phyloP scores from a whole-genome alignment of 2,797 vertebrate genomes.

The Notolepis coatsorum region DNA sequence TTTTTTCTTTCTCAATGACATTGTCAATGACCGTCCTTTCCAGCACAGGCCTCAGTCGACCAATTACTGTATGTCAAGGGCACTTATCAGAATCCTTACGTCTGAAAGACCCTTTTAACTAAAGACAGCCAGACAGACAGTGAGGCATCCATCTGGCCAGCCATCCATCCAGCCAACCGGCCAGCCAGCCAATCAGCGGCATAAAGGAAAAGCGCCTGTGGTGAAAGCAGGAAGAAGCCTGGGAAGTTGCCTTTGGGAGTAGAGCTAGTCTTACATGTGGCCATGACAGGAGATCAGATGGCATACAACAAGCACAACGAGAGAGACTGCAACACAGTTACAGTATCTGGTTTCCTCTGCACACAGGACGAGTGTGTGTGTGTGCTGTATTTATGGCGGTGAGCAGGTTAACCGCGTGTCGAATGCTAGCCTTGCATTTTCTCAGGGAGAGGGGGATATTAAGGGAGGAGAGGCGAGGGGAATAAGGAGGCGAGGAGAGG shows the following conservation, averaged over 20 bases:
- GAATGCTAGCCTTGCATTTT: conserved; percentile 16
- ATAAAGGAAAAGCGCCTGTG: conserved; percentile 57
- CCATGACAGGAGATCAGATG: conserved; percentile 38
- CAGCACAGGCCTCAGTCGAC: conserved; percentile 41
- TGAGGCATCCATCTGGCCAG: conserved; percentile 51
- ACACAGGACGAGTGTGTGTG: conserved; percentile 2
- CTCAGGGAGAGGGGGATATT: neutral
- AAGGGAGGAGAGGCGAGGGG: too few relatives aligned
- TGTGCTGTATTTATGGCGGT: conserved; percentile 2
- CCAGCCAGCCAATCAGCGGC: conserved; percentile 41
- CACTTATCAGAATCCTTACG: conserved; percentile 47
- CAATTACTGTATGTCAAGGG: conserved; percentile 62
- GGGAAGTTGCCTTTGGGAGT: conserved; percentile 37
- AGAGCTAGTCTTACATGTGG: conserved; percentile 46
- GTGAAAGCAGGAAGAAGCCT: conserved; percentile 63
- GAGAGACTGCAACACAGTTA: neutral
- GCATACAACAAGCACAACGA: conserved; percentile 18
- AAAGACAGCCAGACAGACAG: conserved; percentile 8
- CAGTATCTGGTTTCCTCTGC: conserved; percentile 22
- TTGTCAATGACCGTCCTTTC: conserved; percentile 35
- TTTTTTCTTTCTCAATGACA: too few relatives aligned
- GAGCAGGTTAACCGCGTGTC: conserved; percentile 2
- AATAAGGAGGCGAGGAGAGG: neutral
- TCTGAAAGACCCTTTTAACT: conserved; percentile 60
- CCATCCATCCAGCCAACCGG: conserved; percentile 59